A percentile compares a stretch with the other conserved stretches of the same genome.
Conservation (phyloP, 2,797 vertebrate species). For the Enteromius thamalakanensis region DNA sequence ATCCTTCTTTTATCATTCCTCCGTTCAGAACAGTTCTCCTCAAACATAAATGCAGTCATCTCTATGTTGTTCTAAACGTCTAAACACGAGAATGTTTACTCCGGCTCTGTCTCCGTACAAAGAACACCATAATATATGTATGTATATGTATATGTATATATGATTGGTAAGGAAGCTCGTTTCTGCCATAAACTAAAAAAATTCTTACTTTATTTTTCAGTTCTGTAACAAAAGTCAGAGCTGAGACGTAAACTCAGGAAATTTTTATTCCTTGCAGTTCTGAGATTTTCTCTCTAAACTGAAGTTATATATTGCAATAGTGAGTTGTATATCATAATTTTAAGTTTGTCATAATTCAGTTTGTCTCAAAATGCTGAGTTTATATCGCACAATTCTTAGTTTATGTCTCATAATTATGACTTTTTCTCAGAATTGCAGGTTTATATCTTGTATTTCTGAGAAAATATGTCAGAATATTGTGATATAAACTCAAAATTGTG, state of each 20-base stretch:
- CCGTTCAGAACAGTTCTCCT: neutral
- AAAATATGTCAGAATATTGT: neutral
- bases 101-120: constrained; percentile 52
- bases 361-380: too few relatives aligned
- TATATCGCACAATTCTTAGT: neutral
- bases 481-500: neutral
- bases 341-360: too few relatives aligned
- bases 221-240: neutral
- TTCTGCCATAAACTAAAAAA: neutral
- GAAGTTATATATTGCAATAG: neutral
- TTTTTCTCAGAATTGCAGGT: neutral
- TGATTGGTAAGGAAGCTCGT: neutral
- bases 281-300: neutral
- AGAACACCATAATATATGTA: neutral
- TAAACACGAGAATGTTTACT: neutral
- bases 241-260: neutral
- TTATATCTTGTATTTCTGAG: neutral
- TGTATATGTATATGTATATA: too few relatives aligned
- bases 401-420: neutral
- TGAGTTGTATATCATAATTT: neutral
- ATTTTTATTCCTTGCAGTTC: neutral
- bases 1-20: neutral
- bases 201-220: neutral
- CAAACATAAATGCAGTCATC: neutral
- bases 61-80: constrained; percentile 65